These are phyloP conservation scores for Halocynthia aurantium DNA, from an alignment of 23 tunicate genomes.

Conservation along the genomic window DNA sequence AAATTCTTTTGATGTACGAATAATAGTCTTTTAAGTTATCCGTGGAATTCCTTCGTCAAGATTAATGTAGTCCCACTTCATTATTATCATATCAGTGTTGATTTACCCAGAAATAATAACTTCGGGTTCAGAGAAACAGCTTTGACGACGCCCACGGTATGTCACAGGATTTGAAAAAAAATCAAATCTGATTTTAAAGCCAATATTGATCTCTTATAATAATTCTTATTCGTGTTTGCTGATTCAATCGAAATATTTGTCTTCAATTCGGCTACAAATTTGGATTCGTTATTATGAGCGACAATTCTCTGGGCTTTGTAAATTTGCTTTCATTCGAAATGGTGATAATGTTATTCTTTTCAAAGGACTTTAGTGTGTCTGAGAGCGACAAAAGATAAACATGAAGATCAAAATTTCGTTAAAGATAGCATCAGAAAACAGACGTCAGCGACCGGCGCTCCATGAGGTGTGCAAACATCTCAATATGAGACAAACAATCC, in stretches of 20 bases:
- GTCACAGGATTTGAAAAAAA: too few relatives aligned
- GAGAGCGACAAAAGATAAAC: not conserved
- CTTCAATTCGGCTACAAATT: not conserved
- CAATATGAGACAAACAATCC: not conserved
- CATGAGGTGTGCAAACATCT: not conserved
- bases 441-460: not conserved
- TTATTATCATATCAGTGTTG: too few relatives aligned
- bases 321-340: constrained; percentile 11
- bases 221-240: not conserved
- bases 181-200: too few relatives aligned
- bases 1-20: too few relatives aligned
- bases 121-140: too few relatives aligned
- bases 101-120: too few relatives aligned
- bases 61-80: too few relatives aligned
- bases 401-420: not conserved
- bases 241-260: constrained; percentile 10
- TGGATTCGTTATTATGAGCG: not conserved
- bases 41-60: too few relatives aligned
- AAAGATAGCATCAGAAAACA: not conserved
- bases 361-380: not conserved
- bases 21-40: too few relatives aligned
- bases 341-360: constrained; percentile 14
- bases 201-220: too few relatives aligned
- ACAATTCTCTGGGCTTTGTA: not conserved
- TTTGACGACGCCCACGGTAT: too few relatives aligned